Evolutionary conservation across 2,113 vertebrate species (phyloP).

Genomic region (Philantomba maxwellii): DNA sequence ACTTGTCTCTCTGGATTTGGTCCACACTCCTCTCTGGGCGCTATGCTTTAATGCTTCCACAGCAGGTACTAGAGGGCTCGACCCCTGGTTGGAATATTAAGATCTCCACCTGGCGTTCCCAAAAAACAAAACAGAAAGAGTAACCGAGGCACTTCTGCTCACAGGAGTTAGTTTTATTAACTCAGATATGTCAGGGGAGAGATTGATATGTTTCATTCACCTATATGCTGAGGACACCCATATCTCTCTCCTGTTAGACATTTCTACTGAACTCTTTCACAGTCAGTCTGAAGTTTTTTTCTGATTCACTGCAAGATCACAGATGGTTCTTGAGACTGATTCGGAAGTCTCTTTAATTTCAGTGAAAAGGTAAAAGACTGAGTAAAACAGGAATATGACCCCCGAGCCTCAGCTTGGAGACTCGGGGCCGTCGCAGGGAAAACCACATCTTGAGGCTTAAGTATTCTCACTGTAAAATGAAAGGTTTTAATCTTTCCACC

Average conservation of each 20-base stretch:
- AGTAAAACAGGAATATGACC: neutral
- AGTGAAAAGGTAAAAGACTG: neutral
- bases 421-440: accelerated
- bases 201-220: neutral
- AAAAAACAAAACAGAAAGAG: neutral
- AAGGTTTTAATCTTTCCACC: neutral
- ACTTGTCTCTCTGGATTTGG: neutral
- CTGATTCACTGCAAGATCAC: neutral
- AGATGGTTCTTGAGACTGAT: neutral
- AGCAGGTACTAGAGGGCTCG: neutral
- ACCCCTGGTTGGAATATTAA: neutral
- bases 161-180: neutral
- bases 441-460: neutral
- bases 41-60: neutral
- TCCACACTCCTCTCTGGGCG: neutral
- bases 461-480: neutral
- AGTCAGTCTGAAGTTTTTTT: neutral
- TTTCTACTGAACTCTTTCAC: neutral
- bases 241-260: neutral
- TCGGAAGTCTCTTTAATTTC: neutral
- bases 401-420: neutral
- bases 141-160: neutral
- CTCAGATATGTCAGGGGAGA: neutral
- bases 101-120: neutral
- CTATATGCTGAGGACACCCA: neutral